A percentile compares a stretch with the other conserved stretches of the same genome.
These are phyloP conservation scores for Myathropa florea DNA, from an alignment of 2,888 invertebrate species.

Conservation along the genomic window DNA sequence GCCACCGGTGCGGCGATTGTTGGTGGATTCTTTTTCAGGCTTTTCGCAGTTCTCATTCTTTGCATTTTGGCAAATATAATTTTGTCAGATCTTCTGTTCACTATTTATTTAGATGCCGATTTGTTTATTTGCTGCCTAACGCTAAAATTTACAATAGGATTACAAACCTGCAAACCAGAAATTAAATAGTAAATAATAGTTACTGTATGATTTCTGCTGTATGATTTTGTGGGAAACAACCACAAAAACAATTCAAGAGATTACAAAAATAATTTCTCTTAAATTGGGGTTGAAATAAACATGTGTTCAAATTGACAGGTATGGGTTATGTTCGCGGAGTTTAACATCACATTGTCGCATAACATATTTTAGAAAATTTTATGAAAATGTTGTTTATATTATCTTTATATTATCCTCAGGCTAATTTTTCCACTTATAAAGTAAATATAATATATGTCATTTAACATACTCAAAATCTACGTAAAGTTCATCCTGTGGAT, in stretches of 20 bases:
- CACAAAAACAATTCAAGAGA: neutral
- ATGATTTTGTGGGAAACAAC: too few relatives aligned
- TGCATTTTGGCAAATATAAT: slow-evolving; percentile 71
- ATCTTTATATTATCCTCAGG: too few relatives aligned
- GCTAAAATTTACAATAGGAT: neutral
- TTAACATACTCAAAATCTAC: too few relatives aligned
- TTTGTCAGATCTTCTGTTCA: neutral
- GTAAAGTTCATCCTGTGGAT: too few relatives aligned
- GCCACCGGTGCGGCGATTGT: slow-evolving; percentile 71
- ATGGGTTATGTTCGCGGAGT: neutral
- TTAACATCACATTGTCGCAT: neutral
- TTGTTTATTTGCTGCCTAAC: neutral
- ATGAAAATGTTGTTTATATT: too few relatives aligned
- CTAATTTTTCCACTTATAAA: too few relatives aligned
- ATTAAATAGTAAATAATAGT: too few relatives aligned
- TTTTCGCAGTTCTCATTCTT: slow-evolving; percentile 74
- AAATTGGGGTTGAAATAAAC: neutral
- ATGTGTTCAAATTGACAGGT: neutral
- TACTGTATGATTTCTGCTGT: too few relatives aligned
- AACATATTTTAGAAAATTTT: neutral
- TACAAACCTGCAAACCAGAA: too few relatives aligned
- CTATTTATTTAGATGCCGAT: neutral
- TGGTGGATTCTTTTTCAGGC: slow-evolving; percentile 74
- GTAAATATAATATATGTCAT: too few relatives aligned
- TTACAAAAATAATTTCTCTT: neutral